A percentile compares a stretch with the other conserved stretches of the same genome.
Conservation (phyloP, 1,140 invertebrate genomes). For the Drosophila melanica region DNA sequence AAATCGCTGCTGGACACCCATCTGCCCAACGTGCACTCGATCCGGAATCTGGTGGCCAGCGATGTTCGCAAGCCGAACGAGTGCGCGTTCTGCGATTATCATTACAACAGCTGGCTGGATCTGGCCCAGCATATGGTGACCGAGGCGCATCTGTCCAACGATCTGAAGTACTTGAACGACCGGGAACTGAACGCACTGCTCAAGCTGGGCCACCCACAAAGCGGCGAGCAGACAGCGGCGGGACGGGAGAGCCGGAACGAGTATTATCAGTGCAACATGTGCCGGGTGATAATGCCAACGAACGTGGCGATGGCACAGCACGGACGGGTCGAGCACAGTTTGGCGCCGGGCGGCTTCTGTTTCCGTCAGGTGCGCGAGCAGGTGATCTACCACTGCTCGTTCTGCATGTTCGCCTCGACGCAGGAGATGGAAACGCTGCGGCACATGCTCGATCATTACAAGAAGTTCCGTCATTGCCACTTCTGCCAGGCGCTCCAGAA, state of each 20-base stretch:
- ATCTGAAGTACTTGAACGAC: constrained; percentile 57
- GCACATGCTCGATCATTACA: constrained; percentile 62
- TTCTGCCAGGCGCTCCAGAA: constrained; percentile 14
- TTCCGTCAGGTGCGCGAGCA: constrained; percentile 33
- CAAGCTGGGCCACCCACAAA: too few relatives aligned
- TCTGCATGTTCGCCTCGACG: constrained; percentile 52
- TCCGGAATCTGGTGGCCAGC: constrained; percentile 39
- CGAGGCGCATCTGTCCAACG: constrained; percentile 46
- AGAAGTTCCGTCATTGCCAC: constrained; percentile 38
- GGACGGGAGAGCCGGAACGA: constrained; percentile 2
- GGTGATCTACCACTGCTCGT: constrained; percentile 55
- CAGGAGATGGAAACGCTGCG: constrained; percentile 33
- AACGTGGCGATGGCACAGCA: constrained; percentile 46
- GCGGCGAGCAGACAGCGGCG: neutral
- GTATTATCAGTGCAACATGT: constrained; percentile 59
- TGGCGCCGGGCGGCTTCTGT: constrained; percentile 34
- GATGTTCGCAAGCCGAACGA: constrained; percentile 39
- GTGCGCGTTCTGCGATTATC: constrained; percentile 55
- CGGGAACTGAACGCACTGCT: constrained; percentile 19
- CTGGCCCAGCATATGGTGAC: constrained; percentile 31
- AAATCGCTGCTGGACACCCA: constrained; percentile 46
- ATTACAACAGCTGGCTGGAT: constrained; percentile 12
- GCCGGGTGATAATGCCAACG: constrained; percentile 55
- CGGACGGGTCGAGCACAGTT: constrained; percentile 34
- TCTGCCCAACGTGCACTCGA: constrained; percentile 20